These are phyloP conservation scores for Boleophthalmus pectinirostris DNA, from an alignment of 2,113 vertebrate genomes.

Conservation along the genomic window DNA sequence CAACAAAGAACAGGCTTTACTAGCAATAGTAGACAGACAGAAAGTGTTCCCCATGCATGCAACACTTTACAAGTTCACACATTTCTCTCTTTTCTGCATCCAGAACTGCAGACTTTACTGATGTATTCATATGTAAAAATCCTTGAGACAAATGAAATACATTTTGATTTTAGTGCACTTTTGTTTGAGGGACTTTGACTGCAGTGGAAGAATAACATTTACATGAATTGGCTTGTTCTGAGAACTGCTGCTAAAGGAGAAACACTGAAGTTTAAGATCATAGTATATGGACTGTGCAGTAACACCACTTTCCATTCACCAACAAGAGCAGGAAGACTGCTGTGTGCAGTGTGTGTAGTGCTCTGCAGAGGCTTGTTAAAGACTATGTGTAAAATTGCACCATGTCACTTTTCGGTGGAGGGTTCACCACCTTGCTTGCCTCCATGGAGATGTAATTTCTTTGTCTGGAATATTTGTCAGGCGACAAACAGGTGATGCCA, in stretches of 20 bases:
- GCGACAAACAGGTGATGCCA: too few relatives aligned
- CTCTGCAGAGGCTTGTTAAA: conserved; percentile 31
- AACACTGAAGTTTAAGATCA: conserved; percentile 42
- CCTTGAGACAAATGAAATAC: conserved; percentile 67
- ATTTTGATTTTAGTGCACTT: conserved; percentile 67
- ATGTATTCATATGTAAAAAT: conserved; percentile 58
- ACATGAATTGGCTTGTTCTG: conserved; percentile 24
- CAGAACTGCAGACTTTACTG: conserved; percentile 25
- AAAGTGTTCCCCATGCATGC: conserved; percentile 33
- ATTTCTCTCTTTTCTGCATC: conserved; percentile 24
- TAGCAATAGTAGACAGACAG: conserved; percentile 30
- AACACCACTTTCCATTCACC: conserved; percentile 15
- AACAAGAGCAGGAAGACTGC: not conserved
- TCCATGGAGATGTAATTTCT: too few relatives aligned
- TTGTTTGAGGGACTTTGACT: conserved; percentile 47
- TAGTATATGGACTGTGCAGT: conserved; percentile 12
- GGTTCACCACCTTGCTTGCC: too few relatives aligned
- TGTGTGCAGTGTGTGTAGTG: conserved; percentile 25
- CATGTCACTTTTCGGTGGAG: too few relatives aligned
- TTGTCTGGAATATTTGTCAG: too few relatives aligned
- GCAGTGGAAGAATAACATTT: conserved; percentile 27
- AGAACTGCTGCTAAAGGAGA: conserved; percentile 48
- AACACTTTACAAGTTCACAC: conserved; percentile 15
- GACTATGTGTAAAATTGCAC: not conserved
- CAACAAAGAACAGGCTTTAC: conserved; percentile 53